Evolutionary conservation across 2,888 invertebrate genomes (phyloP).

Genomic region (Halocaridina rubra): DNA sequence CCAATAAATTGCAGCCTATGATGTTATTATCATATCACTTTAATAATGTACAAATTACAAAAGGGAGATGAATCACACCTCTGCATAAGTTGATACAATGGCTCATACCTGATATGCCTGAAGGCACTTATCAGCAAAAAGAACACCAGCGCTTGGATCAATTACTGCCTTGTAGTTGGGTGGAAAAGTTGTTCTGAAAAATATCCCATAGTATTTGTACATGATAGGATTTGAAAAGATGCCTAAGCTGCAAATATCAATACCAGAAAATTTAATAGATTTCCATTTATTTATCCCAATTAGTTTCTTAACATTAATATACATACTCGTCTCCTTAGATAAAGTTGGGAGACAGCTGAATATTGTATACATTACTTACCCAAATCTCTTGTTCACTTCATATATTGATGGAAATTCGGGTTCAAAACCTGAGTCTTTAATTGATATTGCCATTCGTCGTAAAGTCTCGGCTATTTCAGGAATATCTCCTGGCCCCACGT

Average conservation of each 20-base stretch:
- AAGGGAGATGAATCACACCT: too few species aligned
- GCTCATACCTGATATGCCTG: constrained; percentile 35
- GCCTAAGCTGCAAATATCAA: neutral
- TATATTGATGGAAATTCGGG: neutral
- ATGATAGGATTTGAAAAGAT: neutral
- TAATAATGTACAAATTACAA: too few species aligned
- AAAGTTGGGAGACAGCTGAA: too few species aligned
- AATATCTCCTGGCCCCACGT: neutral
- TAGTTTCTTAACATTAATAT: too few species aligned
- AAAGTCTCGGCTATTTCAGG: neutral
- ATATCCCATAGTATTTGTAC: neutral
- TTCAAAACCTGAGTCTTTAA: neutral
- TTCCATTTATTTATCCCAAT: too few species aligned
- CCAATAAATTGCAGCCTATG: too few species aligned
- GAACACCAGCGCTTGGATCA: constrained; percentile 36
- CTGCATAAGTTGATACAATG: too few species aligned
- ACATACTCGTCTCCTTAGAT: too few species aligned
- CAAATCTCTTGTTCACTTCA: constrained; percentile 3
- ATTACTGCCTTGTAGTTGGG: constrained; percentile 3
- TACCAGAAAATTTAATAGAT: neutral
- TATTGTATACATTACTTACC: too few species aligned
- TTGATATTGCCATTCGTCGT: neutral
- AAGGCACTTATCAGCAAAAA: constrained; percentile 51
- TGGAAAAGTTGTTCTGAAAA: constrained; percentile 31
- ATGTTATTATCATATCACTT: too few species aligned